Evolutionary conservation across 2,888 invertebrate genomes (phyloP), one percentile per base, ranked within the genome.

Genomic region (Zeuzera pyrina): DNA sequence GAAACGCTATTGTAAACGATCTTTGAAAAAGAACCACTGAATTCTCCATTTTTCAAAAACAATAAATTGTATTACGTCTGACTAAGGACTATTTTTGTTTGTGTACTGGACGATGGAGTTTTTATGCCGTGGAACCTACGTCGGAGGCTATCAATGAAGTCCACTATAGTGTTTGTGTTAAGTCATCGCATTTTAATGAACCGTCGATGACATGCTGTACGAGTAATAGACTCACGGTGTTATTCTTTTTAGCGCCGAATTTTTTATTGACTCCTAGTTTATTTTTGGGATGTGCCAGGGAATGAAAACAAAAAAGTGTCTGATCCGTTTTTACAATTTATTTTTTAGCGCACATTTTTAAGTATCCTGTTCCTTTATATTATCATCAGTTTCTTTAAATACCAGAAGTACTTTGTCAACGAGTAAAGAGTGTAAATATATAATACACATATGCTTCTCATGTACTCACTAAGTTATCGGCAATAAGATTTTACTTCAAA

Each of bases 121-220:
- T 77, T 79, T 77, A 61, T 70, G 55, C 41, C 54, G 49, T 41
- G 57, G 49, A 68, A 72, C 69, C 72, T 72, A 77, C 76, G 78
- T 77, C 70, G 59, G 71, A 67, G 74, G 70, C 77, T 77, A 79
- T 83, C 83, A 83, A 83, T 83, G 83, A 81, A 83, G 79, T 77
- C 74, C 76, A 78, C 71, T 76, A 70, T 71, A 57, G 57, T 73
- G 66, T 78, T 81, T 78, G 63, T 81, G 83, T 78, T 66, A 66
- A 83, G 83, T 83, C 83, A 83, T 83, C 78, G 77, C 54, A 70
- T 83, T 83, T 83, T 83, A 83, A 83, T 83, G 83, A 83, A 81
- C 70, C 72, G 62, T 68, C 78, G 81, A 83, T 83, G 83, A 83
- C 83, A 79, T 74, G 83, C 79, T 67, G 69, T 73, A 79, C 73